Percentiles rank a stretch among this genome's conserved stretches.
These are phyloP conservation scores for Sphenopsis melanotis DNA, from an alignment of 2,797 vertebrate species.

Conservation along the genomic window DNA sequence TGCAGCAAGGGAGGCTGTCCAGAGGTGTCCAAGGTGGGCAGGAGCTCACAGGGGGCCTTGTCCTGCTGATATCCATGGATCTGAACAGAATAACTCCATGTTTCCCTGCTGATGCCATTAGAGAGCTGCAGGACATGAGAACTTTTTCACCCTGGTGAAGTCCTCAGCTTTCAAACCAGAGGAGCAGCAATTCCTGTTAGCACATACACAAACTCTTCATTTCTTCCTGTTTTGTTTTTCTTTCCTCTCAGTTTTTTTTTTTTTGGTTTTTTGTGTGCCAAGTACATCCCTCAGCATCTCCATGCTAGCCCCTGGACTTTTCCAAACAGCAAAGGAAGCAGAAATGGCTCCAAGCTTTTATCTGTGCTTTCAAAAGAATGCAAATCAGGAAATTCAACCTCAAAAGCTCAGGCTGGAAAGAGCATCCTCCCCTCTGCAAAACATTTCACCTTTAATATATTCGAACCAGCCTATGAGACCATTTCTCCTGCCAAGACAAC, in stretches of 20 bases:
- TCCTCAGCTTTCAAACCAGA: not conserved
- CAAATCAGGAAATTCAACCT: slow-evolving; percentile 67
- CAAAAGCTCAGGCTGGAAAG: slow-evolving; percentile 33
- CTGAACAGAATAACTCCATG: not conserved
- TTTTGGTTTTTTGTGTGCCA: not conserved
- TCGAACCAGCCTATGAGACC: slow-evolving; percentile 38
- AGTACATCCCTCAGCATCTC: slow-evolving; percentile 16
- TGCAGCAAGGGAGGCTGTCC: not conserved
- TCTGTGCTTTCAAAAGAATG: slow-evolving; percentile 66
- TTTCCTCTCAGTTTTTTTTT: not conserved
- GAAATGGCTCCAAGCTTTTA: slow-evolving; percentile 37
- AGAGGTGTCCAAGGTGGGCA: not conserved
- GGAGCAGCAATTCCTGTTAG: not conserved
- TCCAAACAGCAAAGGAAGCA: slow-evolving; percentile 38
- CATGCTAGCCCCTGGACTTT: not conserved
- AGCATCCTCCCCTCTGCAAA: slow-evolving; percentile 48
- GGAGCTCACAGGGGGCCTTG: not conserved
- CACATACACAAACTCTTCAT: not conserved
- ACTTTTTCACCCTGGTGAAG: not conserved
- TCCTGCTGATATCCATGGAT: rapidly evolving
- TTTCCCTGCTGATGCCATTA: not conserved
- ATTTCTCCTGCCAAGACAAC: slow-evolving; percentile 54
- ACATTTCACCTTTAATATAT: slow-evolving; percentile 67
- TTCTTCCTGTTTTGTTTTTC: not conserved
- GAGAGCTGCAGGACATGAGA: not conserved